Evolutionary conservation across 2,888 invertebrate genomes (phyloP).

Genomic region (Calameuta pallipes): DNA sequence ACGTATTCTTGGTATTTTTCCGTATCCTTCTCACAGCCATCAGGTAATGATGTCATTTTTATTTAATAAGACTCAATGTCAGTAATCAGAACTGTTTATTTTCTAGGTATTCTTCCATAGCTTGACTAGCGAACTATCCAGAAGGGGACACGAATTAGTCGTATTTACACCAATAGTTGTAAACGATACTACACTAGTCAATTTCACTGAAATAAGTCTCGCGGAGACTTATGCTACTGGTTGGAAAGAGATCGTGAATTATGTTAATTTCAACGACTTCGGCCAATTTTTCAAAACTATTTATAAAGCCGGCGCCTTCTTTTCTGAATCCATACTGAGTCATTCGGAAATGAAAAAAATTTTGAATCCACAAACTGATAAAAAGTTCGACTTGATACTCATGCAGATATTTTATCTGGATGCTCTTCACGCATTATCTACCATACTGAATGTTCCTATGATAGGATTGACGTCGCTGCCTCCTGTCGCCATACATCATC

Average conservation of each 20-base stretch:
- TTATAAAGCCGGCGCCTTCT: background rate
- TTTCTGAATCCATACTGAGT: background rate
- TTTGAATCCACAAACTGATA: background rate
- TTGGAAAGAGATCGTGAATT: background rate
- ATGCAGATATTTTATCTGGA: background rate
- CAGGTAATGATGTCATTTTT: slow-evolving; percentile 26
- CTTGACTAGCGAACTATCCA: slow-evolving; percentile 34
- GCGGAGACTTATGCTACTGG: background rate
- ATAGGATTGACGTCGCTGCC: slow-evolving; percentile 7
- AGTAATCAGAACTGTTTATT: background rate
- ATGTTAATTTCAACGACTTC: background rate
- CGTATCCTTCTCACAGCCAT: slow-evolving; percentile 43
- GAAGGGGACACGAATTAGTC: slow-evolving; percentile 39
- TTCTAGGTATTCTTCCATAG: slow-evolving; percentile 31
- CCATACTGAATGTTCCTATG: slow-evolving; percentile 4
- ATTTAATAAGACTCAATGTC: background rate
- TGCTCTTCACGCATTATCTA: background rate
- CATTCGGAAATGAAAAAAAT: slow-evolving; percentile 15
- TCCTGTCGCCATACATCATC: background rate
- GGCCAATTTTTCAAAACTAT: background rate
- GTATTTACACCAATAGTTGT: slow-evolving; percentile 40
- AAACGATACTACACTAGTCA: slow-evolving; percentile 30
- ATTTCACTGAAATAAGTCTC: slow-evolving; percentile 33
- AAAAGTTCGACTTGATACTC: slow-evolving; percentile 13
- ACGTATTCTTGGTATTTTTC: slow-evolving; percentile 40